These are phyloP conservation scores for Octopus bimaculoides DNA, from an alignment of 1,140 invertebrate species.

Conservation along the genomic window DNA sequence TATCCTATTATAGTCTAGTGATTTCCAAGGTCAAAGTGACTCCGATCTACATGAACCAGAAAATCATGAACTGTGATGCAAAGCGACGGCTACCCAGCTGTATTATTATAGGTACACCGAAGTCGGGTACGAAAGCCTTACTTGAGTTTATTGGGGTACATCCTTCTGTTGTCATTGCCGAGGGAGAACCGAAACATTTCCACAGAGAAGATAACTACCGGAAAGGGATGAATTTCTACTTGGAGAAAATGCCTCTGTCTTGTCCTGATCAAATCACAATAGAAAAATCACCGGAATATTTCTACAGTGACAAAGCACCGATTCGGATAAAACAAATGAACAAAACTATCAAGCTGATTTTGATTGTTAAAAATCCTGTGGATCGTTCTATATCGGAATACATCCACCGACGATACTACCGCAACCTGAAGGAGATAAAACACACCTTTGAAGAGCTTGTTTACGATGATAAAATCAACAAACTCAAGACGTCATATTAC, in stretches of 20 bases:
- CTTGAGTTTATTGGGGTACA: conserved; percentile 57
- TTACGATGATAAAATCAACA: conserved; percentile 33
- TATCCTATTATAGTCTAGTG: no score
- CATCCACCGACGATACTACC: conserved; percentile 63
- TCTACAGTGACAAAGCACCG: conserved; percentile 68
- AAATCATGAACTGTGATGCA: conserved; percentile 17
- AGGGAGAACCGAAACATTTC: conserved; percentile 57
- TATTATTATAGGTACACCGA: conserved; percentile 58
- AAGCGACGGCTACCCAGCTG: conserved; percentile 44
- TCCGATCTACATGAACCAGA: no score
- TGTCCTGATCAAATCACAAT: conserved; percentile 55
- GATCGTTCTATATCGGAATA: conserved; percentile 89
- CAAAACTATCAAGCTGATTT: conserved; percentile 76
- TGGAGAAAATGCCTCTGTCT: conserved; percentile 48
- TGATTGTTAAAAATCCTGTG: conserved; percentile 88
- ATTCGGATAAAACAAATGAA: conserved; percentile 82
- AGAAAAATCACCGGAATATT: conserved; percentile 62
- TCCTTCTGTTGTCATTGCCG: conserved; percentile 49
- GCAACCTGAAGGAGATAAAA: conserved; percentile 22
- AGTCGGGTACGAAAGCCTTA: conserved; percentile 59
- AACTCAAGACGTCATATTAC: conserved; percentile 40
- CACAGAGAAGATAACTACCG: conserved; percentile 54
- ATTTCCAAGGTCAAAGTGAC: no score
- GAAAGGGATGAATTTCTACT: conserved; percentile 58
- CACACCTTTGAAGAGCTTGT: conserved; percentile 44